Base-by-base conservation (phyloP, 2,797 vertebrate genomes). In the Tamandua tetradactyla region DNA sequence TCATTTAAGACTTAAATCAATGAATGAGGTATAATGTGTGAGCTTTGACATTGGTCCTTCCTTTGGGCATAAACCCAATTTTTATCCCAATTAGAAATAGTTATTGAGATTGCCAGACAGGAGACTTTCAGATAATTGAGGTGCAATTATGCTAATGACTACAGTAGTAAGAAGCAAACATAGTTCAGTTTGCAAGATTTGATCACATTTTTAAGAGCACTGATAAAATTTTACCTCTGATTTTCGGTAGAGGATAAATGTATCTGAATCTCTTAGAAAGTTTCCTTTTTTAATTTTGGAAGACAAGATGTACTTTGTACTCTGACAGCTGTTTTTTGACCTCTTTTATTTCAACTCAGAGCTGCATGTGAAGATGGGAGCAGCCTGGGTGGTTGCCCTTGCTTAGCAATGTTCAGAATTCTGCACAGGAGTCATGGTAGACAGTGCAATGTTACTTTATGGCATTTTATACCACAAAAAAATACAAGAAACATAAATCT, bases 231-330 rank as follows among this genome's bases (percentile, higher is more conserved):
- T 79, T 35, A 59, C 55, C 20, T 83, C 64, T 75, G 49, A 17
- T 87, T 75, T 79, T 57, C 82, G 17, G 12, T 55, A 78, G 23
- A 27, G 22, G 74, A 62, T 90, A 57, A 74, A 59, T 40, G 22
- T 12, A n/a, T 83, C 18, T 80, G 52, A 84, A 57, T 25, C 55
- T 71, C 74, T 27, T 82, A 55, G 61, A 55, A 32, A 74, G 49
- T 80, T 69, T 75, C 64, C 20, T 88, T 66, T 80, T 76, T 87
- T 80, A 93, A 44, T 59, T 12, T 82, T 86, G 52, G 25, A 30
- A 40, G 72, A 85, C 47, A n/a, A 80, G 61, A 94, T 76, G 9
- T 27, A 30, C 15, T 49, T 89, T 47, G 18, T 49, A n/a, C 9
- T 64, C 9, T 74, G 57, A 74, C 4, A 80, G 2, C 10, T 3